A percentile compares a stretch with the other conserved stretches of the same genome.
Conservation (phyloP, 37 sponge, comb jelly and placozoan genomes). For the Dysidea cf. avara region DNA sequence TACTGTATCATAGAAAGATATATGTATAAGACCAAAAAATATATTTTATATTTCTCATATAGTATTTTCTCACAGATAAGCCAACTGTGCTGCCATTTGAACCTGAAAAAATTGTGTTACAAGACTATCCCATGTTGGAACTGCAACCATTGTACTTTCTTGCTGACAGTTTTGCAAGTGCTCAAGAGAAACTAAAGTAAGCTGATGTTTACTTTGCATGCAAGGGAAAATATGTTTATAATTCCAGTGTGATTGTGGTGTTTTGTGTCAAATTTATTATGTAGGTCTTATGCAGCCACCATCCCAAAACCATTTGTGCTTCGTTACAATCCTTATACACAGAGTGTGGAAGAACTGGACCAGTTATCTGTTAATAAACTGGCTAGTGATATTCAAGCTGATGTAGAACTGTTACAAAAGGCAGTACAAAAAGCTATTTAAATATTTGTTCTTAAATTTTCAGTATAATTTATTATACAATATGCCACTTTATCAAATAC, state of each 20-base stretch:
- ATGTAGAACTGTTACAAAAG: constrained; percentile 66
- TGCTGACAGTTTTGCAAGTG: constrained; percentile 88
- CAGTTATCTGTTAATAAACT: constrained; percentile 61
- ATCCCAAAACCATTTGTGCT: constrained; percentile 88
- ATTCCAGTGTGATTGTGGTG: too few relatives aligned
- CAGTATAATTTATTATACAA: too few relatives aligned
- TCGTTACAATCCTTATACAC: constrained; percentile 97
- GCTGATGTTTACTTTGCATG: background rate
- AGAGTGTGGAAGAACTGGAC: constrained; percentile 81
- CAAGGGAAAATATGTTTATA: too few relatives aligned
- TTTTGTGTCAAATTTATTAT: too few relatives aligned
- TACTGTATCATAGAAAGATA: too few relatives aligned
- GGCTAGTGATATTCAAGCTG: constrained; percentile 50
- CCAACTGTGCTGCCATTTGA: constrained; percentile 85
- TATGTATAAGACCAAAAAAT: too few relatives aligned
- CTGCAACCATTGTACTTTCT: constrained; percentile 95
- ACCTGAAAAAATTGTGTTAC: constrained; percentile 58
- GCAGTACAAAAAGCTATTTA: constrained; percentile 52
- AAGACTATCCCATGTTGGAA: constrained; percentile 86
- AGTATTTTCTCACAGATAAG: constrained; percentile 84
- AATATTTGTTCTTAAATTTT: too few relatives aligned
- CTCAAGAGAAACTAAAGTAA: constrained; percentile 90
- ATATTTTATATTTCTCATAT: too few relatives aligned
- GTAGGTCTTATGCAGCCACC: constrained; percentile 81
- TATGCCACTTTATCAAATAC: too few relatives aligned